A percentile compares a stretch with the other conserved stretches of the same genome.
These are phyloP conservation scores for Dryas iulia DNA, from an alignment of 1,140 invertebrate species.

Conservation along the genomic window DNA sequence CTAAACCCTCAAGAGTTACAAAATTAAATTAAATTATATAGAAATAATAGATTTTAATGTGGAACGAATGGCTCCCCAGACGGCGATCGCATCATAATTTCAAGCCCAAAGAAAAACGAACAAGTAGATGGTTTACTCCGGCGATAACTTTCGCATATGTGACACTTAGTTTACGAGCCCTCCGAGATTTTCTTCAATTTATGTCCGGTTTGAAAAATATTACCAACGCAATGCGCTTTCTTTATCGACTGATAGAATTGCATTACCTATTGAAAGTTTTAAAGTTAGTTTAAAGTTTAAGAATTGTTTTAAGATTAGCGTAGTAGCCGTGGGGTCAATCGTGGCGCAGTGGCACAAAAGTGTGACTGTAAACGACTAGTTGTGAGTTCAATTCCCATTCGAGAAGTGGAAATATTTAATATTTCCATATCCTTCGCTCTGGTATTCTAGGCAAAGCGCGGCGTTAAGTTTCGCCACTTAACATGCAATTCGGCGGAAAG, in stretches of 20 bases:
- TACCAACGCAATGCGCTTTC: slow-evolving; percentile 20
- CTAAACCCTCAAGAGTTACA: background rate
- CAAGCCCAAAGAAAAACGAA: background rate
- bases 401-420: too few relatives aligned
- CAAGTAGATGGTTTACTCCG: background rate
- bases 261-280: background rate
- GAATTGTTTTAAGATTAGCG: too few relatives aligned
- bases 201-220: slow-evolving; percentile 20
- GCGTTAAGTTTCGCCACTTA: too few relatives aligned
- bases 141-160: slow-evolving; percentile 16
- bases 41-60: background rate
- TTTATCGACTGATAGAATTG: slow-evolving; percentile 21
- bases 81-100: background rate
- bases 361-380: too few relatives aligned
- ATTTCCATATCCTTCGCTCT: too few relatives aligned
- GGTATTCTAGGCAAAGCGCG: too few relatives aligned
- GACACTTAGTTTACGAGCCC: slow-evolving; percentile 23
- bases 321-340: too few relatives aligned
- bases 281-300: too few relatives aligned
- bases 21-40: background rate
- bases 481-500: too few relatives aligned
- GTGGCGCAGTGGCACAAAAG: too few relatives aligned
- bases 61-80: background rate
- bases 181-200: slow-evolving; percentile 23
- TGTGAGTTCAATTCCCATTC: too few relatives aligned